Percentiles rank a stretch among this genome's conserved stretches.
phyloP scores from a whole-genome alignment of 1,140 invertebrate species.

The Diachasma alloeum region DNA sequence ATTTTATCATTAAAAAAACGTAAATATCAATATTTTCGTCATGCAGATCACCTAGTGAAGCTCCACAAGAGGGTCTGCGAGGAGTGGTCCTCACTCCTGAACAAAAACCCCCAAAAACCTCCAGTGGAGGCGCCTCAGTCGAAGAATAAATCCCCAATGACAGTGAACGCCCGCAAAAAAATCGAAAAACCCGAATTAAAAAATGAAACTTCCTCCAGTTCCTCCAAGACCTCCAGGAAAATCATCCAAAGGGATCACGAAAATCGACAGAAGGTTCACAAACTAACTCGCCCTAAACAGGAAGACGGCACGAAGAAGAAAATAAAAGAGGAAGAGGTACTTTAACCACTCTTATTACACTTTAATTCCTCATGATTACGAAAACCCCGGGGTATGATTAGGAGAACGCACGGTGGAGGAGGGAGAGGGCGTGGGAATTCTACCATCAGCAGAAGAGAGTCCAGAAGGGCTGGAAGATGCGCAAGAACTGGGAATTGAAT shows the following conservation, averaged over 20 bases:
- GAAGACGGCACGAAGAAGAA: not conserved
- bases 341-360: not conserved
- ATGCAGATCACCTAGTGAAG: not conserved
- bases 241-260: not conserved
- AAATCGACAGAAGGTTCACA: not conserved
- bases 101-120: not conserved
- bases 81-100: not conserved
- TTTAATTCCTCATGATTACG: not conserved
- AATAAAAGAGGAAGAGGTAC: not conserved
- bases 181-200: not conserved
- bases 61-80: not conserved
- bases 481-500: conserved; percentile 24
- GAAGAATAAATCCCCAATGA: not conserved
- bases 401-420: not conserved
- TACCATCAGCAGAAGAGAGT: not conserved
- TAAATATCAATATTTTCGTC: not conserved
- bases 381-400: not conserved
- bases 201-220: not conserved
- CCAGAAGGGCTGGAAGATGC: not conserved
- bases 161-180: not conserved
- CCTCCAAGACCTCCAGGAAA: not conserved
- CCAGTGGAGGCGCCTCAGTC: not conserved
- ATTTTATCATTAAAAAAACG: too few relatives aligned
- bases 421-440: not conserved
- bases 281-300: not conserved